Evolutionary conservation across 2,797 vertebrate genomes (phyloP).

Genomic region (Ispidina picta): DNA sequence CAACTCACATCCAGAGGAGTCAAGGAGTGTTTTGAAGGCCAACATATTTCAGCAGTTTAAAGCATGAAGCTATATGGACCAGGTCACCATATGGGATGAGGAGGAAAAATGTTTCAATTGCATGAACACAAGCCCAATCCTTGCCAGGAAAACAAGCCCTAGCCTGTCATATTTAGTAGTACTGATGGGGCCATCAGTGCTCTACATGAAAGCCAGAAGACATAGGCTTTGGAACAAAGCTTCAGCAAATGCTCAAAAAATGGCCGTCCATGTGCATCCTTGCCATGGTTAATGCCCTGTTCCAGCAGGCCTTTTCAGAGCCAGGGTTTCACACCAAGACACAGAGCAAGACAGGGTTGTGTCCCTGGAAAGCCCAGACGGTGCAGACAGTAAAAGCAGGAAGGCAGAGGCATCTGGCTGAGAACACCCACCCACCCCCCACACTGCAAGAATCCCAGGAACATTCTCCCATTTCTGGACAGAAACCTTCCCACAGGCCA

Average conservation of each 20-base stretch:
- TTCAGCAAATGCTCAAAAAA: not conserved
- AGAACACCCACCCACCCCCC: not conserved
- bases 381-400: not conserved
- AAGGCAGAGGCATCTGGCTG: not conserved
- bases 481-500: not conserved
- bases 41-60: not conserved
- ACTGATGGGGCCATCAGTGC: accelerated
- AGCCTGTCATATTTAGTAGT: not conserved
- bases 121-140: not conserved
- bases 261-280: not conserved
- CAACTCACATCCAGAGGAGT: not conserved
- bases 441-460: accelerated
- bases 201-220: not conserved
- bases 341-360: not conserved
- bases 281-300: accelerated
- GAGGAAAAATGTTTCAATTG: not conserved
- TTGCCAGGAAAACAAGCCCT: not conserved
- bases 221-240: not conserved
- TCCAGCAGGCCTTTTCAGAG: not conserved
- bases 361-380: not conserved
- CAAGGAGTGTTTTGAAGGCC: not conserved
- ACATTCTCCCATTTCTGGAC: not conserved
- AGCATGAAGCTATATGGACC: not conserved
- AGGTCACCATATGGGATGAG: not conserved
- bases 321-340: not conserved